These are phyloP conservation scores for Perca flavescens DNA, from an alignment of 2,113 vertebrate species.

Conservation along the genomic window DNA sequence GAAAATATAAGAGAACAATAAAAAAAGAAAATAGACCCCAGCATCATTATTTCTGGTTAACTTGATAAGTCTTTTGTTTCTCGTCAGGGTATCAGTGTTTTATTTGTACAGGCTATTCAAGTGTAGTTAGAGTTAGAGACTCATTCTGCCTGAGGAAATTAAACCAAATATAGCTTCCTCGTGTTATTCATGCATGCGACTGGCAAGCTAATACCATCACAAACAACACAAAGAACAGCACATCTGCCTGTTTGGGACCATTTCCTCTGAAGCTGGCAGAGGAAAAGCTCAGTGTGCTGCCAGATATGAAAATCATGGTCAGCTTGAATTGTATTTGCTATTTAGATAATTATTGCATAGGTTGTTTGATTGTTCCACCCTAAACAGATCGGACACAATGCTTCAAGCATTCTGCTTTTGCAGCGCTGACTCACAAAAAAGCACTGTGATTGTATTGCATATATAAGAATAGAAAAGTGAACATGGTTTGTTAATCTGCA, in stretches of 20 bases:
- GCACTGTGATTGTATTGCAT: slow-evolving; percentile 13
- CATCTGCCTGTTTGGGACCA: slow-evolving; percentile 30
- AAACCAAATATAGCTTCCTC: slow-evolving; percentile 46
- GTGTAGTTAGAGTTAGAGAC: background rate
- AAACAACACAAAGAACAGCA: slow-evolving; percentile 1
- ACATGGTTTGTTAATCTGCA: slow-evolving; percentile 17
- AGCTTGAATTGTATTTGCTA: slow-evolving; percentile 16
- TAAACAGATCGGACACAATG: slow-evolving; percentile 45
- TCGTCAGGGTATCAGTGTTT: background rate
- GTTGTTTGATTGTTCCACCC: slow-evolving; percentile 9
- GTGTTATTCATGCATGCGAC: slow-evolving; percentile 35
- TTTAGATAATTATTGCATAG: slow-evolving; percentile 29
- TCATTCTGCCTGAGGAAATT: slow-evolving; percentile 40
- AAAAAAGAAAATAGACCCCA: background rate
- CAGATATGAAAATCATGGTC: slow-evolving; percentile 18
- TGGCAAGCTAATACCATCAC: background rate
- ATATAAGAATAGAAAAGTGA: slow-evolving; percentile 28
- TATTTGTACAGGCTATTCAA: slow-evolving; percentile 11
- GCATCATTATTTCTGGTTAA: slow-evolving; percentile 20
- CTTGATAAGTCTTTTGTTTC: background rate
- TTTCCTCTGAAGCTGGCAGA: slow-evolving; percentile 7
- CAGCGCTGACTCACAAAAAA: slow-evolving; percentile 61
- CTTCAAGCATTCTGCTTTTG: slow-evolving; percentile 39
- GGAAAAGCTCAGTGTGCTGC: slow-evolving; percentile 15
- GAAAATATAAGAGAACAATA: background rate